Evolutionary conservation across 1,140 invertebrate species (phyloP).

Genomic region (Nephotettix cincticeps): DNA sequence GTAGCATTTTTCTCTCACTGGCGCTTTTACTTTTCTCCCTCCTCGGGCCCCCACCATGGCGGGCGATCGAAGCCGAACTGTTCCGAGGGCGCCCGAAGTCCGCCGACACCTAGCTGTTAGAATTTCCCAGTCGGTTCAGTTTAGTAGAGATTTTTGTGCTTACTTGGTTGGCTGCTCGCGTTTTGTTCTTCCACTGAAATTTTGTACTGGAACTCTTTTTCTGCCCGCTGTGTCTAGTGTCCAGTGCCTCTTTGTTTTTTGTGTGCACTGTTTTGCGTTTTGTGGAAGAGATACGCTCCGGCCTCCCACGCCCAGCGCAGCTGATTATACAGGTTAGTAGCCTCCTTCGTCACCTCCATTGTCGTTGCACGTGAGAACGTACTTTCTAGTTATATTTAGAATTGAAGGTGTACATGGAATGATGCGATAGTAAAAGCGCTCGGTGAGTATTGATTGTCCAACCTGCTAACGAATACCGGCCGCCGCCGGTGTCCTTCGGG

Average conservation of each 20-base stretch:
- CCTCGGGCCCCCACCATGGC: neutral
- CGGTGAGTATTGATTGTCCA: too few relatives aligned
- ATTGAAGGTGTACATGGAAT: too few relatives aligned
- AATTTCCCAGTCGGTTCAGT: constrained; percentile 7
- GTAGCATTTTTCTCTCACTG: constrained; percentile 10
- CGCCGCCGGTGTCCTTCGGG: too few relatives aligned
- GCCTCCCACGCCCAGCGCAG: neutral
- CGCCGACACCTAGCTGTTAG: constrained; percentile 17
- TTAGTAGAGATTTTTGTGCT: constrained; percentile 23
- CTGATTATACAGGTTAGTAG: neutral
- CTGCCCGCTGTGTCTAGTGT: neutral
- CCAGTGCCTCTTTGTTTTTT: constrained; percentile 15
- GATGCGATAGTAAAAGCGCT: too few relatives aligned
- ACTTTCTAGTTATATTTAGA: too few relatives aligned
- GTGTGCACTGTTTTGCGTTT: constrained; percentile 20
- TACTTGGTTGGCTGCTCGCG: constrained; percentile 14
- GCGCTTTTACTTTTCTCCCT: neutral
- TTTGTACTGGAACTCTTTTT: neutral
- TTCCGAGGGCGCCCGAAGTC: neutral
- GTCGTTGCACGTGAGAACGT: too few relatives aligned
- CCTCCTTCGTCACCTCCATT: neutral
- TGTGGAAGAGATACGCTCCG: constrained; percentile 9
- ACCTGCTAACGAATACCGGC: too few relatives aligned
- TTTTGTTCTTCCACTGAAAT: constrained; percentile 13
- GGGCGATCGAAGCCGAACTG: neutral